Evolutionary conservation across 2,797 vertebrate species (phyloP).

Genomic region (Xenops minutus): DNA sequence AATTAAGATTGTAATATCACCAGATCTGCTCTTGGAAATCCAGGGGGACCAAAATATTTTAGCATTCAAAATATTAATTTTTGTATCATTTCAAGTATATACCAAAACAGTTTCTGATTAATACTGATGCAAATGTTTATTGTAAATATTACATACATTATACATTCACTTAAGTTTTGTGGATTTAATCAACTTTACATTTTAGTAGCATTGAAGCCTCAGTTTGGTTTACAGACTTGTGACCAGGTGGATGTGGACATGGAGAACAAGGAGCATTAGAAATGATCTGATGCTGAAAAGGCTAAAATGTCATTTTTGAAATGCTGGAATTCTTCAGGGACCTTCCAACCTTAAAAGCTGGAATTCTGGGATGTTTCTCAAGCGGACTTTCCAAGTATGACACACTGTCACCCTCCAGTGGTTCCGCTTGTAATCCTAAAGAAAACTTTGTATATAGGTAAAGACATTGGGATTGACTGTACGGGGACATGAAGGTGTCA

Average conservation of each 20-base stretch:
- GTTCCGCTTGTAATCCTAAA: conserved; percentile 28
- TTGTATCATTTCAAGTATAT: conserved; percentile 76
- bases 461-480: conserved; percentile 12
- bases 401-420: conserved; percentile 14
- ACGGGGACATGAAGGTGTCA: conserved; percentile 29
- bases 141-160: conserved; percentile 38
- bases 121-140: conserved; percentile 63
- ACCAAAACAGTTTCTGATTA: conserved; percentile 71
- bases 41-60: conserved; percentile 79
- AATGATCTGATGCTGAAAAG: neutral
- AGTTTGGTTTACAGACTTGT: conserved; percentile 31
- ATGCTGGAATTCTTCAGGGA: conserved; percentile 45
- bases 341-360: conserved; percentile 34
- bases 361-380: conserved; percentile 31
- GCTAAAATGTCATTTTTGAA: neutral
- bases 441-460: conserved; percentile 52
- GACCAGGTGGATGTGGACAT: neutral
- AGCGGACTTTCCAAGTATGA: conserved; percentile 17
- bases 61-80: conserved; percentile 73
- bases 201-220: conserved; percentile 46
- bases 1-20: conserved; percentile 70
- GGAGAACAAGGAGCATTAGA: neutral
- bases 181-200: neutral
- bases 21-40: conserved; percentile 74
- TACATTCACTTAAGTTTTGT: conserved; percentile 13